Evolutionary conservation across 2,888 invertebrate genomes (phyloP), one percentile per base, ranked within the genome.

Genomic region (Drosophila formosana): DNA sequence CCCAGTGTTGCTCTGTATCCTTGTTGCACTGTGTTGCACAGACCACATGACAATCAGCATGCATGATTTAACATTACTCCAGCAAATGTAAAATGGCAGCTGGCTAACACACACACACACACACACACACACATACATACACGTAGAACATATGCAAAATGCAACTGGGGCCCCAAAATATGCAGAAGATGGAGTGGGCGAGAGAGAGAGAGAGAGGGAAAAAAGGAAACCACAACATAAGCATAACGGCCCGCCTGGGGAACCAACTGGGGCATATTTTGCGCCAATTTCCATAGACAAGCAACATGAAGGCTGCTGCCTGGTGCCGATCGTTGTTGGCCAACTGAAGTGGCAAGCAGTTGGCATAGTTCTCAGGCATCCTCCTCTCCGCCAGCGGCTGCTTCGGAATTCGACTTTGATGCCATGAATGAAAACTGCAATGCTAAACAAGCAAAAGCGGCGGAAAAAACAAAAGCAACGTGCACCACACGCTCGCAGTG

Each of bases 31-130:
- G 61, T 30, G 30, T 5, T 46, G 64, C 60, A 53, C 67, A 71
- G 74, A 81, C 82, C 89, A 80, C 85, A 88, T 80, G 73, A 85
- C 88, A 89, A 86, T 86, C 89, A 82, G 85, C 85, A 89, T 88
- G 88, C 85, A 86, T 86, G 88, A 86, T 89, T 89, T 82, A 86
- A 71, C 88, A 80, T 70, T 70, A 67, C 46, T 69, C 76, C 49
- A 56, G 72, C 66, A 73, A 75, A 80, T 67, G 68, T 55, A 66
- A 80, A 78, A 73, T 78, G 75, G 62, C 69, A 75, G 58, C 58
- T 55, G 37, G 30, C 68, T 53, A 37, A 52, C 23, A 32, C 28
- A 30, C 47, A 55, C 13, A 61, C 41, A 64, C 43, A 61, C 41
- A 63, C 30, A 57, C 34, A 63, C 7, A 25, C 34, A 63, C 30